Base-by-base conservation (phyloP, 1,140 invertebrate species). In the Metopolophium dirhodum region DNA sequence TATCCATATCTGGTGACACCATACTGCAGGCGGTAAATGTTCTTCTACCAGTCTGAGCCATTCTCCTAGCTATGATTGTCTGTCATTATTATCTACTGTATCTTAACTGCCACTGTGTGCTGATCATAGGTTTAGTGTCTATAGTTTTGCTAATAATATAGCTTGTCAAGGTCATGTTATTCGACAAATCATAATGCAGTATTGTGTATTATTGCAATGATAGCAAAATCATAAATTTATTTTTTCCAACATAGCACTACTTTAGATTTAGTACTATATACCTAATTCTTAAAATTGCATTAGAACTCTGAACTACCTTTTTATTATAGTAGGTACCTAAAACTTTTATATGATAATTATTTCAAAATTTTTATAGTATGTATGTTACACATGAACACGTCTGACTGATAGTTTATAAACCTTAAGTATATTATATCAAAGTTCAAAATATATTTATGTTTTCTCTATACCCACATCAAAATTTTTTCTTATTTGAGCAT, bases 1-100 rank as follows among this genome's bases (percentile, higher is more conserved):
- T 98, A 35, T 98, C 98, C 41, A 95, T 99, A 57, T 97, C 97
- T 85, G 98, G 98, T 86, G 98, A 99, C 95, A 98, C 98, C 95
- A 99, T 99, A 94, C 98, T 97, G 94, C 97, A 98, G 96, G 98
- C 98, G 93, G 98, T 98, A 96, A 96, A 96, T 95, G 94, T 20
- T 77, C 30, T 77, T 91, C 45, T 4, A 41, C 22, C 0, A 2
- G 26, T 90, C 37, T 90, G 9, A 41, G 18, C n/a, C 23, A 26
- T 20, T 37, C 22, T 89, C 7, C 0, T 37, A 89, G 20, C n/a
- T 35, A 88, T 6, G 7, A 88, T 51, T 37, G 18, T 83, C 41
- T 2, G 22, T 85, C 26, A 45, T n/a, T n/a, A 18, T 1, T 30
- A 87, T 49, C 2, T 47, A 30, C 45, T 30, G 14, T 87, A 30